Conservation (phyloP, 2,797 vertebrate species). For the Micrastur ruficollis region DNA sequence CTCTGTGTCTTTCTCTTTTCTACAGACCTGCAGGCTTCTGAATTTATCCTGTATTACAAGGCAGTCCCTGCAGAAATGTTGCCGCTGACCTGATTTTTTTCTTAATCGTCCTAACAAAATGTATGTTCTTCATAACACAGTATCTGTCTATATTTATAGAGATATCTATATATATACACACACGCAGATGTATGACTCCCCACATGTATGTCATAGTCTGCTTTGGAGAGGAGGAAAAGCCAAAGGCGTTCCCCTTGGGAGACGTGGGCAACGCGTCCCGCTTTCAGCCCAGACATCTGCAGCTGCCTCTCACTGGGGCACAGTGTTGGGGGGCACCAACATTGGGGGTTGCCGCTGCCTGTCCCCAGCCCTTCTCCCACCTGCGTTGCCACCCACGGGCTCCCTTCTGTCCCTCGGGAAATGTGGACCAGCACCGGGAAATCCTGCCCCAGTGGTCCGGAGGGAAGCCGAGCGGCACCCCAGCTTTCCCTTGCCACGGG, state of each 20-base stretch:
- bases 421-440: accelerated
- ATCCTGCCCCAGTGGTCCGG: neutral
- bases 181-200: neutral
- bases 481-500: accelerated
- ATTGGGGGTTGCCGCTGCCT: neutral
- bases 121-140: neutral
- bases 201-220: no score
- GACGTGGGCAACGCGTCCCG: accelerated
- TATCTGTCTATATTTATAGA: no score
- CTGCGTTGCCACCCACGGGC: accelerated
- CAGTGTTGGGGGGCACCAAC: accelerated
- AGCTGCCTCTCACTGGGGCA: accelerated
- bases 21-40: neutral
- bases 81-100: neutral
- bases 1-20: no score
- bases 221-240: neutral
- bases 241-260: accelerated
- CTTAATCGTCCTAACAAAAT: neutral
- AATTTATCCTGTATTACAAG: neutral
- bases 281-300: neutral
- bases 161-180: accelerated
- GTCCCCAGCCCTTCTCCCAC: neutral
- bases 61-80: neutral
- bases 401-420: neutral
- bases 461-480: accelerated